Evolutionary conservation across 2,888 invertebrate genomes (phyloP).

Genomic region (Esperia sulphurella): DNA sequence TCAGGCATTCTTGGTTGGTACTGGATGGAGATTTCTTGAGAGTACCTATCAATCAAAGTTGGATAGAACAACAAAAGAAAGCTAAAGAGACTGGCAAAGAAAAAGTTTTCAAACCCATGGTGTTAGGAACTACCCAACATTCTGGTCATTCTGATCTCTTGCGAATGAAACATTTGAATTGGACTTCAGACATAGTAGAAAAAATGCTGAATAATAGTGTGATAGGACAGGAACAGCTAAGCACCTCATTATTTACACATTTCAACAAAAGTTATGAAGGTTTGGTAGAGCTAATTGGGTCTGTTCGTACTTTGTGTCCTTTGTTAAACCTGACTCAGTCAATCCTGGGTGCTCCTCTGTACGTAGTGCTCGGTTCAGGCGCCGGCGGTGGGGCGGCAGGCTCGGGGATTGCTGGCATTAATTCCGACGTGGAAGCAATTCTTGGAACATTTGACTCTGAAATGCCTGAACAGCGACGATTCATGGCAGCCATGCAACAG

Average conservation of each 20-base stretch:
- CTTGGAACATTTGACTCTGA: slow-evolving; percentile 86
- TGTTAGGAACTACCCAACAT: slow-evolving; percentile 87
- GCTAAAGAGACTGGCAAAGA: slow-evolving; percentile 54
- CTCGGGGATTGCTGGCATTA: slow-evolving; percentile 56
- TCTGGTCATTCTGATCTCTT: slow-evolving; percentile 83
- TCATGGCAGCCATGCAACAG: slow-evolving; percentile 88
- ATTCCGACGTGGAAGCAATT: slow-evolving; percentile 88
- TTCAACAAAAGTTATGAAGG: slow-evolving; percentile 86
- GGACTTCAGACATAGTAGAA: slow-evolving; percentile 83
- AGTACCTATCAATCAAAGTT: slow-evolving; percentile 82
- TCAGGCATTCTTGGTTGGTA: slow-evolving; percentile 87
- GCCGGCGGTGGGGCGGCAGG: slow-evolving; percentile 63
- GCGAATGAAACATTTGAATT: slow-evolving; percentile 79
- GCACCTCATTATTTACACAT: slow-evolving; percentile 80
- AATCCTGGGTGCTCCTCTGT: slow-evolving; percentile 83
- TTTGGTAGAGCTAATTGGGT: slow-evolving; percentile 85
- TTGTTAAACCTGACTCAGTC: slow-evolving; percentile 82
- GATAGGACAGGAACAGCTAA: slow-evolving; percentile 81
- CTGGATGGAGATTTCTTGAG: slow-evolving; percentile 85
- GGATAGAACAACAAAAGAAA: slow-evolving; percentile 71
- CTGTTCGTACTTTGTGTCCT: slow-evolving; percentile 89
- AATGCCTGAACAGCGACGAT: slow-evolving; percentile 85
- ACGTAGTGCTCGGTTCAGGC: slow-evolving; percentile 85
- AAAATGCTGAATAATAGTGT: slow-evolving; percentile 81
- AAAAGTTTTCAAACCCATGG: slow-evolving; percentile 72